Percentiles rank a stretch among this genome's conserved stretches.
Conservation (phyloP, 2,113 vertebrate species). For the Todiramphus chloris region DNA sequence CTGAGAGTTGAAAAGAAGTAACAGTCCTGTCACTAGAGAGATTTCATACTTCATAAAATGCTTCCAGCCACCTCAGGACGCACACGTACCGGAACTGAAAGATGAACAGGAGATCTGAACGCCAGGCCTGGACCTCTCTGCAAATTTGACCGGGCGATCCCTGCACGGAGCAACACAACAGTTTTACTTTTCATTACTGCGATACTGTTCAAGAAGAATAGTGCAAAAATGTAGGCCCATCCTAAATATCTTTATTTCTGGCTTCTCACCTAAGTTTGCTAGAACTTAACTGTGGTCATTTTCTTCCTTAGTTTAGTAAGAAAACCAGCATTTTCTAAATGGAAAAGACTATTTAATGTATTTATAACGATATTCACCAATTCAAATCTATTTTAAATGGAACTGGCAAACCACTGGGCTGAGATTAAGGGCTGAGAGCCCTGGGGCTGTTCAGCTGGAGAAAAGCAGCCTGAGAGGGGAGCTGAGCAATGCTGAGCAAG, state of each 20-base stretch:
- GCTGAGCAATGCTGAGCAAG: no score
- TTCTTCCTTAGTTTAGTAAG: background rate
- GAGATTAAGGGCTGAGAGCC: background rate
- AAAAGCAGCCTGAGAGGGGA: no score
- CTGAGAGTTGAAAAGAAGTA: background rate
- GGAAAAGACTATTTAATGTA: background rate
- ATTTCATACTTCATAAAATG: background rate
- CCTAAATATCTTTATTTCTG: background rate
- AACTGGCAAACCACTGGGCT: background rate
- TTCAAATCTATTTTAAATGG: background rate
- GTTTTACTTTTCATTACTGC: background rate
- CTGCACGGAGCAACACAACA: slow-evolving; percentile 59
- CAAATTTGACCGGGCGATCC: slow-evolving; percentile 93
- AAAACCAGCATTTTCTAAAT: background rate
- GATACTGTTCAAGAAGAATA: background rate
- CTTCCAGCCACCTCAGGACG: background rate
- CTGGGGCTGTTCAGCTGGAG: no score
- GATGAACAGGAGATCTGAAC: slow-evolving; percentile 97
- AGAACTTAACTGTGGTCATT: background rate
- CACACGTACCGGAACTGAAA: slow-evolving; percentile 90
- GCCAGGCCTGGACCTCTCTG: slow-evolving; percentile 93
- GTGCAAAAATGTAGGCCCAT: no score
- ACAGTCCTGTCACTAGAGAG: background rate
- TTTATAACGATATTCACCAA: background rate
- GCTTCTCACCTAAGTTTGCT: background rate